These are phyloP conservation scores for Drosophila birchii DNA, from an alignment of 2,888 invertebrate species.

Conservation along the genomic window DNA sequence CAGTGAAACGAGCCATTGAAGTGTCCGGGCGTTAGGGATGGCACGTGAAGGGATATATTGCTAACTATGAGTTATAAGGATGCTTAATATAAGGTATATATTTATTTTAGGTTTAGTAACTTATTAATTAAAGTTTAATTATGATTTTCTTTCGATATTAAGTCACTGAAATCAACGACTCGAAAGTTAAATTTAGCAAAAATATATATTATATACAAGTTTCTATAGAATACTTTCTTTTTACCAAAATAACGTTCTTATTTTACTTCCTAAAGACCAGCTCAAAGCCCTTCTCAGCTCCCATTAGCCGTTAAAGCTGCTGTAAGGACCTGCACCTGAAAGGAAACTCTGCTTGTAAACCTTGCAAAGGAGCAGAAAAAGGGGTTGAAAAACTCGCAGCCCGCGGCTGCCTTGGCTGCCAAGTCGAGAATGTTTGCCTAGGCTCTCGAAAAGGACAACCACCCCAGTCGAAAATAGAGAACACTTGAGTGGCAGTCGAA, in stretches of 20 bases:
- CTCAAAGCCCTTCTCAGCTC: constrained; percentile 57
- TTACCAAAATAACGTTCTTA: background rate
- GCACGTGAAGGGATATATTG: constrained; percentile 6
- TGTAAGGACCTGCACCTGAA: constrained; percentile 54
- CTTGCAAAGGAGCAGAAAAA: constrained; percentile 3
- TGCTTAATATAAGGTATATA: background rate
- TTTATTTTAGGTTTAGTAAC: background rate
- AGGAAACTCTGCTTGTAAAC: constrained; percentile 16
- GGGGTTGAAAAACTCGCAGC: constrained; percentile 20
- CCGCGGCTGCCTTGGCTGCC: constrained; percentile 31
- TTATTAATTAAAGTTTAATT: background rate
- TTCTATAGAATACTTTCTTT: background rate
- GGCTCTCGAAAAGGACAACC: constrained; percentile 50
- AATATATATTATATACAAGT: background rate
- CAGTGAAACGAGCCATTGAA: constrained; percentile 38
- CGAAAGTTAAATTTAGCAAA: background rate
- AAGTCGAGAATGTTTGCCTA: constrained; percentile 47
- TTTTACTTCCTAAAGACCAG: constrained; percentile 3
- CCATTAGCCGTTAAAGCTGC: constrained; percentile 58
- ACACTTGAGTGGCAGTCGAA: constrained; percentile 26
- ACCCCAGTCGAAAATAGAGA: constrained; percentile 26
- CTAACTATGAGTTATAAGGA: background rate
- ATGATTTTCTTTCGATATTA: background rate
- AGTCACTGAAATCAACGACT: background rate
- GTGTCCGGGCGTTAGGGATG: constrained; percentile 14